Evolutionary conservation across 2,888 invertebrate species (phyloP).

Genomic region (Colletes collaris): DNA sequence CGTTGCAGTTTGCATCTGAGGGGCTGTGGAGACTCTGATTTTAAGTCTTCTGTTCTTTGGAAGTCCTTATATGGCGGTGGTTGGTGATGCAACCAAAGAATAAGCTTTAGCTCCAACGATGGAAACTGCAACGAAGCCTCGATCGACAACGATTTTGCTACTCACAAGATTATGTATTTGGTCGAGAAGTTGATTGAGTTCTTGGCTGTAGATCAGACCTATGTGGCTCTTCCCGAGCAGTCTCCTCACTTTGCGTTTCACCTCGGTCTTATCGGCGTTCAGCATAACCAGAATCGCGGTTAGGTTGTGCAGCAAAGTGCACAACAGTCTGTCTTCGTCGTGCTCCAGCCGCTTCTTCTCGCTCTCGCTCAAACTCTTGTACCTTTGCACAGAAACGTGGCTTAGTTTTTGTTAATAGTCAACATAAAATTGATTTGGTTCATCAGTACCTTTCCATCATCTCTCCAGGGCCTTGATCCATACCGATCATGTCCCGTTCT

Average conservation of each 20-base stretch:
- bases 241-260: constrained; percentile 94
- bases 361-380: constrained; percentile 95
- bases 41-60: no score
- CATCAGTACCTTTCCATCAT: constrained; percentile 95
- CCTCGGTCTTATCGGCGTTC: constrained; percentile 92
- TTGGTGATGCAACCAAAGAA: no score
- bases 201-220: constrained; percentile 98
- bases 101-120: no score
- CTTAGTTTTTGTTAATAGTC: background rate
- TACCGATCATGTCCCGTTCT: constrained; percentile 99
- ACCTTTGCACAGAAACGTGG: constrained; percentile 83
- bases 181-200: constrained; percentile 97
- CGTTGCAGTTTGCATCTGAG: no score
- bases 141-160: constrained; percentile 49
- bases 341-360: constrained; percentile 97
- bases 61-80: no score
- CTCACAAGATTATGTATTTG: constrained; percentile 96
- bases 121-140: no score
- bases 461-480: constrained; percentile 99
- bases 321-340: constrained; percentile 97
- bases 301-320: constrained; percentile 97
- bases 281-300: constrained; percentile 98
- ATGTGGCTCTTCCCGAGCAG: constrained; percentile 99
- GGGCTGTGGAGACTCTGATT: no score
- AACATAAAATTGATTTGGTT: background rate